Evolutionary conservation across 1,140 invertebrate species (phyloP), one percentile per base, ranked within the genome.

Genomic region (Tribolium castaneum): DNA sequence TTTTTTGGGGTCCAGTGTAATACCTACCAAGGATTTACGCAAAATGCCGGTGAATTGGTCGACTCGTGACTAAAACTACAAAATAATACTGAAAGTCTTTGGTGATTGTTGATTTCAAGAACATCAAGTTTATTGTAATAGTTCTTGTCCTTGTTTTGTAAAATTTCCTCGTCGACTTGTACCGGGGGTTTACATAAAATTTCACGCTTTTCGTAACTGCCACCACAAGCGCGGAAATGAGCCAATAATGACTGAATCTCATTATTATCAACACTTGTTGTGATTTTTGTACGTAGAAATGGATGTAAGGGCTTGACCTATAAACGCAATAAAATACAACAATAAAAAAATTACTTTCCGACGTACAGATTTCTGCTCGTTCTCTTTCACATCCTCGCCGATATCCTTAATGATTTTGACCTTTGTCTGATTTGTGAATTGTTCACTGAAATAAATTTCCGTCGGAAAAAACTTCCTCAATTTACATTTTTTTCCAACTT

Each of bases 51-150:
- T 7, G 93, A 92, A 84, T 96, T 95, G 14, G 91, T 89, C 0
- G 94, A 95, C 51, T 92, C 92, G 78, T 91, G 91, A 73, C 95
- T 94, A 84, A 95, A 98, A 86, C 96, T 98, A 84, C 96, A 98
- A 85, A 99, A 97, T 25, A 99, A 88, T 25, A 99, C 93, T 4
- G 95, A 92, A 6, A 99, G 87, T 45, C 92, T 88, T 88, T 99
- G 98, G 87, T 99, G 98, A 86, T 94, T 94, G 54, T 90, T 90
- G 0, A 95, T 93, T 85, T 97, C 94, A 1, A 99, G 87, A 16
- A 96, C 95, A 87, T 99, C 97, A 6, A 77, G 49, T 16, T 51
- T 35, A 49, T 73, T 73, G 12, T 52, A 52, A 34, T 75, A 59
- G 16, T 75, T 75, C 16, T 75, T 75, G 10, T 35, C 19, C 45